Evolutionary conservation across 1,140 invertebrate genomes (phyloP).

Genomic region (Bombus polaris): DNA sequence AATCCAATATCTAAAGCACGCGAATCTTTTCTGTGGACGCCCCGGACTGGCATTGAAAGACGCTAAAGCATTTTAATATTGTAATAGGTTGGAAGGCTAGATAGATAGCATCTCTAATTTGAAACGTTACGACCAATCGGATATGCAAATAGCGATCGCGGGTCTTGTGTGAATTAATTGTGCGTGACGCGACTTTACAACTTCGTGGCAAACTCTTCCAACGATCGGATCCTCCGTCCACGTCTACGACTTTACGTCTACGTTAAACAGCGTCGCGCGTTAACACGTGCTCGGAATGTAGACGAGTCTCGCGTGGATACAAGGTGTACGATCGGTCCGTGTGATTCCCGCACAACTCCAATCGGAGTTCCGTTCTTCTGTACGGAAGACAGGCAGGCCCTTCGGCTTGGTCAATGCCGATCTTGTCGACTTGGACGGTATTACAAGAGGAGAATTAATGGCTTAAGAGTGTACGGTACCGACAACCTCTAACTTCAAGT

Average conservation of each 20-base stretch:
- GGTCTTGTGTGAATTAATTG: constrained; percentile 70
- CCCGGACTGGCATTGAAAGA: constrained; percentile 31
- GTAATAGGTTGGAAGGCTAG: constrained; percentile 40
- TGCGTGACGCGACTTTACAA: constrained; percentile 53
- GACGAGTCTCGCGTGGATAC: constrained; percentile 28
- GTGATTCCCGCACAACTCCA: constrained; percentile 4
- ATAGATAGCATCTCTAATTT: constrained; percentile 65
- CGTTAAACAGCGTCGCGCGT: constrained; percentile 13
- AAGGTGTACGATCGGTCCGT: constrained; percentile 27
- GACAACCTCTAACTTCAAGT: neutral
- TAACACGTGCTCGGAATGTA: constrained; percentile 42
- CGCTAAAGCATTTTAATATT: constrained; percentile 64
- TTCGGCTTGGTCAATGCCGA: neutral
- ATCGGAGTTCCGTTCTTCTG: neutral
- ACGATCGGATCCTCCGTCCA: neutral
- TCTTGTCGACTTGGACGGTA: neutral
- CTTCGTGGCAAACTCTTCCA: constrained; percentile 28
- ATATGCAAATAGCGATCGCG: constrained; percentile 70
- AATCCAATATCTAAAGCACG: constrained; percentile 47
- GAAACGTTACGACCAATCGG: constrained; percentile 56
- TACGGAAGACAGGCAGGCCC: neutral
- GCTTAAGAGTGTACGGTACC: neutral
- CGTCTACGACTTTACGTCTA: constrained; percentile 6
- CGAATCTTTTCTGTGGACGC: neutral
- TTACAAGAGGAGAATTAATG: neutral